A percentile compares a stretch with the other conserved stretches of the same genome.
These are phyloP conservation scores for Pogonocichla stellata DNA, from an alignment of 2,113 vertebrate genomes.

Conservation along the genomic window DNA sequence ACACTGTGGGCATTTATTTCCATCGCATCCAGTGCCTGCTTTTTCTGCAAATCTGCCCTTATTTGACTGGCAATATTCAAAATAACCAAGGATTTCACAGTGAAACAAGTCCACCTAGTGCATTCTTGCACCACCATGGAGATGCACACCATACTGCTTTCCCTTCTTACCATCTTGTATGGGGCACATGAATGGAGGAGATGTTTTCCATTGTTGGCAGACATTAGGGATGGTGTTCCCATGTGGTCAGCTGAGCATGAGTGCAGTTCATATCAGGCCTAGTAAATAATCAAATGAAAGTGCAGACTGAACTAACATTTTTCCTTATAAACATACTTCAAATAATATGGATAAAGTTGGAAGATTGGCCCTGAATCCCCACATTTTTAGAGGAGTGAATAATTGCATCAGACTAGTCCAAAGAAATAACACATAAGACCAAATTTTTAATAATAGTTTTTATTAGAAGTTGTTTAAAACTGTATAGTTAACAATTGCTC, in stretches of 20 bases:
- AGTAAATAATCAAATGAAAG: not conserved
- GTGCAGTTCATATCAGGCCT: not conserved
- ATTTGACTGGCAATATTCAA: fast-evolving
- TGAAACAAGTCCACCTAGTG: not conserved
- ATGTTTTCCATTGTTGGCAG: not conserved
- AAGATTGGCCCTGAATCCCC: not conserved
- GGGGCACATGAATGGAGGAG: not conserved
- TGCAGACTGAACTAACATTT: not conserved
- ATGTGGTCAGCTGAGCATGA: not conserved
- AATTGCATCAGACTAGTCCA: not conserved
- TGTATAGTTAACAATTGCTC: not conserved
- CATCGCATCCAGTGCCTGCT: fast-evolving
- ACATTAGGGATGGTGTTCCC: not conserved
- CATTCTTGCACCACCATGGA: not conserved
- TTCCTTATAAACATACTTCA: not conserved
- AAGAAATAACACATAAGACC: not conserved
- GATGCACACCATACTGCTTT: not conserved
- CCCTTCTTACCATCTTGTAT: not conserved
- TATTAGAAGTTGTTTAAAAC: not conserved
- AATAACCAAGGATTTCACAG: not conserved
- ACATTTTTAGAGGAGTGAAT: not conserved
- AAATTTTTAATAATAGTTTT: not conserved
- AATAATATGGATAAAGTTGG: not conserved
- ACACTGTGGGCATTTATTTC: not conserved
- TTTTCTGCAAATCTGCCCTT: not conserved